These are phyloP conservation scores for Hedychridium roseum DNA, from an alignment of 2,888 invertebrate species.

Conservation along the genomic window DNA sequence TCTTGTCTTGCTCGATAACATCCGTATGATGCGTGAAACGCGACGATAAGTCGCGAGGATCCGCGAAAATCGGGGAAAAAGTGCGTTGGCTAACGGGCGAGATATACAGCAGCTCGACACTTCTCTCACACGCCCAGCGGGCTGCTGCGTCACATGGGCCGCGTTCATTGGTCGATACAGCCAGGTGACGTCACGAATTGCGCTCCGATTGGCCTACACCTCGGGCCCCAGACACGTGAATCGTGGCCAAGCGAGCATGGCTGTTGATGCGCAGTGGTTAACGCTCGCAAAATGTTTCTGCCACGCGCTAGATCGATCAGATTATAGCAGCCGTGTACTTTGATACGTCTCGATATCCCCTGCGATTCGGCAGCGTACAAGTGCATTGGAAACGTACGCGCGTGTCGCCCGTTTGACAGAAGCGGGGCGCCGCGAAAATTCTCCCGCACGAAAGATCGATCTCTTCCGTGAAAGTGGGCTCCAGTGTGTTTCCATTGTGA, in stretches of 20 bases:
- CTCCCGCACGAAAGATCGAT: conserved; percentile 33
- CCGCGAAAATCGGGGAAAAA: conserved; percentile 23
- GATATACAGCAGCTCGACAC: conserved; percentile 40
- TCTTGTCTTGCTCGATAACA: conserved; percentile 9
- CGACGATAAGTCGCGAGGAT: conserved; percentile 12
- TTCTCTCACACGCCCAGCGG: conserved; percentile 52
- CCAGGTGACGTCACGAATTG: conserved; percentile 61
- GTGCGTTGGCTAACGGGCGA: conserved; percentile 29
- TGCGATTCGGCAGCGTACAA: conserved; percentile 23
- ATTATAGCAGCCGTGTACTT: conserved; percentile 51
- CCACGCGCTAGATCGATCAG: conserved; percentile 62
- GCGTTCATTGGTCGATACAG: conserved; percentile 66
- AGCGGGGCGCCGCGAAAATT: conserved; percentile 23
- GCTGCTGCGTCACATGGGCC: conserved; percentile 65
- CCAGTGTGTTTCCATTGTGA: conserved; percentile 41
- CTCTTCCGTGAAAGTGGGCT: conserved; percentile 32
- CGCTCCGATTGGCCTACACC: conserved; percentile 57
- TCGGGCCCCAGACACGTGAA: conserved; percentile 65
- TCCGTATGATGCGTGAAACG: not conserved
- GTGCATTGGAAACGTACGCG: conserved; percentile 18
- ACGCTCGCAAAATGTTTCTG: conserved; percentile 61
- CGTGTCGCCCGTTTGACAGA: conserved; percentile 22
- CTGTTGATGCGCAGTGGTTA: conserved; percentile 65
- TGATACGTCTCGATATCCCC: conserved; percentile 36
- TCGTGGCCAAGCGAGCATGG: conserved; percentile 64